These are phyloP conservation scores for Pithys albifrons DNA, from an alignment of 2,113 vertebrate genomes.

Conservation along the genomic window DNA sequence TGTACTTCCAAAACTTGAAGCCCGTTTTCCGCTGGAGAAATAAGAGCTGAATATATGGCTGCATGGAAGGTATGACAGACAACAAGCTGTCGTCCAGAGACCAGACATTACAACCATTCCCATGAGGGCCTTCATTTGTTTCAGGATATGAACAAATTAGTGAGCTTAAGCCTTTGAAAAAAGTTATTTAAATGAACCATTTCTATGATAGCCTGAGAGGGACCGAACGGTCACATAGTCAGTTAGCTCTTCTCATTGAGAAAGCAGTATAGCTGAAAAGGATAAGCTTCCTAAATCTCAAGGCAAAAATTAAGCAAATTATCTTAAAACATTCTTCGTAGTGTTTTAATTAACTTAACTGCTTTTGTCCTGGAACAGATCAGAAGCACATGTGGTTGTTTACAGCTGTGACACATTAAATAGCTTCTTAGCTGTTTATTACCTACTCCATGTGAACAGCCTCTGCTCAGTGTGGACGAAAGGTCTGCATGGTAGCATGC, in stretches of 20 bases:
- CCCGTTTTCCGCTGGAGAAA: not conserved
- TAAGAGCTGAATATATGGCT: not conserved
- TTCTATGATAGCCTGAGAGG: not conserved
- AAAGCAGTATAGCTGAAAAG: not conserved
- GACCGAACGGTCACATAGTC: not conserved
- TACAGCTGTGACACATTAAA: constrained; percentile 20
- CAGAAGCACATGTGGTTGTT: not conserved
- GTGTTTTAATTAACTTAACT: constrained; percentile 47
- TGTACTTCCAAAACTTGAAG: not conserved
- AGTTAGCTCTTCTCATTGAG: not conserved
- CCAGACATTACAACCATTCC: not conserved
- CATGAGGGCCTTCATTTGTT: constrained; percentile 10
- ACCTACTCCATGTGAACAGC: not conserved
- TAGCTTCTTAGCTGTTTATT: not conserved
- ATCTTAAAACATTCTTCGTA: not conserved
- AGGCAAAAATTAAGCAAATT: constrained; percentile 48
- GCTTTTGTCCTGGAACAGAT: constrained; percentile 34
- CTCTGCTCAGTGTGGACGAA: not conserved
- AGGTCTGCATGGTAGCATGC: not conserved
- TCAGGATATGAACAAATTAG: not conserved
- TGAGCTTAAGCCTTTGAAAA: constrained; percentile 5
- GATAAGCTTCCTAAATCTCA: constrained; percentile 33
- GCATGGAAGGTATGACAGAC: not conserved
- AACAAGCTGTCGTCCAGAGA: not conserved
- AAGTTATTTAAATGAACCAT: constrained; percentile 17